Conservation (phyloP, 2,888 invertebrate species). For the Andricus quercusramuli region DNA sequence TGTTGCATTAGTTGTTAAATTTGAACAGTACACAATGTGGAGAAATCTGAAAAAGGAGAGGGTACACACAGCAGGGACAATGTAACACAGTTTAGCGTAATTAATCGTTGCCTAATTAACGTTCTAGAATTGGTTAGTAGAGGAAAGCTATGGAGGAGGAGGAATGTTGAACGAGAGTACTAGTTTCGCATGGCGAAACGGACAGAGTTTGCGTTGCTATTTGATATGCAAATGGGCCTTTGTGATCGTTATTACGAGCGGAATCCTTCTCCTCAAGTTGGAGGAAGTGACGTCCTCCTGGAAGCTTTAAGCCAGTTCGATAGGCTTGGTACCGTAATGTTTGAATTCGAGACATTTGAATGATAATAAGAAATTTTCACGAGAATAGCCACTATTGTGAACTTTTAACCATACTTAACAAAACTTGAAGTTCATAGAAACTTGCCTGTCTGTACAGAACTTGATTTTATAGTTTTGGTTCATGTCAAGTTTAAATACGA, state of each 20-base stretch:
- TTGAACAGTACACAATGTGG: neutral
- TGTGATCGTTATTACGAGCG: constrained; percentile 53
- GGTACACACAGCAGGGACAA: neutral
- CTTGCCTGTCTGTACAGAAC: neutral
- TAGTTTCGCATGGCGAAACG: constrained; percentile 47
- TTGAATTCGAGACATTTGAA: constrained; percentile 17
- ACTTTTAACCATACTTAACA: neutral
- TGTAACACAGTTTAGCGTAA: constrained; percentile 44
- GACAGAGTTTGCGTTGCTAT: constrained; percentile 35
- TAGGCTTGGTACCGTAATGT: constrained; percentile 32
- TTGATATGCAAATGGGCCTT: constrained; percentile 58
- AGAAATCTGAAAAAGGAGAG: neutral
- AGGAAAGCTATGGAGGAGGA: neutral
- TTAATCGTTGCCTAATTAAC: constrained; percentile 54
- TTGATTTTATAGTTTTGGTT: neutral
- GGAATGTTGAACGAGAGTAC: constrained; percentile 30
- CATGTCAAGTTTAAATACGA: too few species aligned
- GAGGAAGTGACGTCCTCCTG: constrained; percentile 1
- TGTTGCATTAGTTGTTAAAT: neutral
- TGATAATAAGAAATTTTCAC: constrained; percentile 37
- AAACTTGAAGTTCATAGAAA: neutral
- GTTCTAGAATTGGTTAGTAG: constrained; percentile 38
- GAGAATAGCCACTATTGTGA: constrained; percentile 5
- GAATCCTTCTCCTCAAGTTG: constrained; percentile 41
- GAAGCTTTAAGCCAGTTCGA: constrained; percentile 30